Percentiles rank a stretch among this genome's conserved stretches.
Evolutionary conservation across 2,113 vertebrate genomes (phyloP).

Genomic region (Microtus richardsoni): DNA sequence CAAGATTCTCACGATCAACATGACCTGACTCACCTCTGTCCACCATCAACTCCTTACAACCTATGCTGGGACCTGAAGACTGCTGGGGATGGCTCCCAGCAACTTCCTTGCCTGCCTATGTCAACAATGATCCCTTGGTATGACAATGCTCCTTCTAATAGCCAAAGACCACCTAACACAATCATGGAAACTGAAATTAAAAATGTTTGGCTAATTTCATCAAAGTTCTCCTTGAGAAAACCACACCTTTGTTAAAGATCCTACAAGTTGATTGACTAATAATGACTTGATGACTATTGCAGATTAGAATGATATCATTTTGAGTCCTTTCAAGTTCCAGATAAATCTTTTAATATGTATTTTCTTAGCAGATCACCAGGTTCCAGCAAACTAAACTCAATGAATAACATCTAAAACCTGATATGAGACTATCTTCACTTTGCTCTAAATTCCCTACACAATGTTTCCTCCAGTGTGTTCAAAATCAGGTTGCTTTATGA

Average conservation of each 20-base stretch:
- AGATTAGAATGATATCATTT: not conserved
- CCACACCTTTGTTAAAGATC: not conserved
- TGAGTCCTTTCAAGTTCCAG: not conserved
- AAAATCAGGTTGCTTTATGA: not conserved
- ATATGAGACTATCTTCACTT: not conserved
- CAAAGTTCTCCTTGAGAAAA: not conserved
- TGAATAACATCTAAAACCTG: not conserved
- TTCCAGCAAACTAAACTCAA: not conserved
- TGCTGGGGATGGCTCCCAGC: too few relatives aligned
- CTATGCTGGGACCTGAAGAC: too few relatives aligned
- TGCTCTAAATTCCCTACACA: not conserved
- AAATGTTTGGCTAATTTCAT: not conserved
- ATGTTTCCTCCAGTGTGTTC: not conserved
- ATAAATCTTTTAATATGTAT: not conserved
- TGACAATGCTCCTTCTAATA: not conserved
- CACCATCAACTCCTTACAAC: too few relatives aligned
- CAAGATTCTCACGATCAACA: too few relatives aligned
- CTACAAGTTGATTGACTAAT: not conserved
- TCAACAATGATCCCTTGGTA: not conserved
- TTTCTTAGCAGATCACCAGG: not conserved
- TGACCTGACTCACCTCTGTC: too few relatives aligned
- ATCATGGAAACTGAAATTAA: not conserved
- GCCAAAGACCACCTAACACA: not conserved
- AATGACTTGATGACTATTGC: not conserved
- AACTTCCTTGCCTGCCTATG: not conserved